These are phyloP conservation scores for Bombus superbus DNA, from an alignment of 1,140 invertebrate species.

Conservation along the genomic window DNA sequence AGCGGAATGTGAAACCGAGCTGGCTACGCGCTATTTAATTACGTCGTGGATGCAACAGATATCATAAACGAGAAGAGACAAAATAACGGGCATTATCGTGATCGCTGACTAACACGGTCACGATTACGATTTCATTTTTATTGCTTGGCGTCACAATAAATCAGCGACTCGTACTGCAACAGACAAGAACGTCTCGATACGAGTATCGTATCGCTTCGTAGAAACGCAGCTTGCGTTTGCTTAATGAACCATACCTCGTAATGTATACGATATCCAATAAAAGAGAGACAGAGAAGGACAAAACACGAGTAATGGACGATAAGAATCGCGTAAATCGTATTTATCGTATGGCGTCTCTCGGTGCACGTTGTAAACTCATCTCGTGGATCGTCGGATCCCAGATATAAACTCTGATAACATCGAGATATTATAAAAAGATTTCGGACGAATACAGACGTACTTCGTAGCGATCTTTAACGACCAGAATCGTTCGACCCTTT, in stretches of 20 bases:
- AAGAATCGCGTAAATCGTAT: slow-evolving; percentile 47
- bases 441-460: neutral
- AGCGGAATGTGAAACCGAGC: neutral
- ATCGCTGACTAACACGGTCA: neutral
- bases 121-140: slow-evolving; percentile 4
- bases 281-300: slow-evolving; percentile 6
- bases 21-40: neutral
- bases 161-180: slow-evolving; percentile 4
- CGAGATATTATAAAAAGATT: neutral
- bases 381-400: slow-evolving; percentile 3
- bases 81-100: neutral
- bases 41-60: neutral
- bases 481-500: neutral
- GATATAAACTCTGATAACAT: neutral
- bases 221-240: slow-evolving; percentile 49
- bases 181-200: slow-evolving; percentile 46
- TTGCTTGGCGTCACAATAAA: slow-evolving; percentile 20
- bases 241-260: slow-evolving; percentile 54
- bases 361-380: neutral
- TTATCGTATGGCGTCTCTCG: slow-evolving; percentile 3
- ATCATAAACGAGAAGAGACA: neutral
- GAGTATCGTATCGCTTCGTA: slow-evolving; percentile 47
- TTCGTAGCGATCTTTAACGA: neutral
- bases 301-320: slow-evolving; percentile 44
- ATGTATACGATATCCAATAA: slow-evolving; percentile 40